phyloP scores from a whole-genome alignment of 2,113 vertebrate species.

The Gobio gobio region DNA sequence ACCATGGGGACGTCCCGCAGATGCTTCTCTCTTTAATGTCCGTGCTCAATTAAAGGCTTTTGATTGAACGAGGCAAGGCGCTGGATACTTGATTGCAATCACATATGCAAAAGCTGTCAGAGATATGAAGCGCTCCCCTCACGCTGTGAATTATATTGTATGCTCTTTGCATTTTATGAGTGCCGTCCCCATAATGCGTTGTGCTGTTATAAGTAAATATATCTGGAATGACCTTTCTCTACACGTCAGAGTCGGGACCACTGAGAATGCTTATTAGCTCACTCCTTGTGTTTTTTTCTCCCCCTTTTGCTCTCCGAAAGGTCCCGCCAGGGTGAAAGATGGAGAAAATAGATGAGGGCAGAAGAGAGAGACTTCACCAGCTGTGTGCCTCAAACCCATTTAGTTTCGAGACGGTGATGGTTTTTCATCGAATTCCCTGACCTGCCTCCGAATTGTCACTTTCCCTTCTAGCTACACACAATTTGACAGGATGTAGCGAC shows the following conservation, averaged over 20 bases:
- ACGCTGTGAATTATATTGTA: constrained; percentile 10
- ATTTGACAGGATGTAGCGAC: constrained; percentile 41
- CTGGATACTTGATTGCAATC: constrained; percentile 3
- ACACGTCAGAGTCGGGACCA: constrained; percentile 34
- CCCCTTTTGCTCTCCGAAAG: neutral
- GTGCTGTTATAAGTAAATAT: constrained; percentile 43
- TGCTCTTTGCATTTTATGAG: constrained; percentile 40
- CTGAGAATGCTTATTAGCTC: constrained; percentile 44
- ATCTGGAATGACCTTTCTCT: constrained; percentile 37
- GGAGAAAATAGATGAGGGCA: constrained; percentile 29
- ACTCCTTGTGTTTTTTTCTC: neutral
- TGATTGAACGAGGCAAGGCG: neutral
- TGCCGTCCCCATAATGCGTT: constrained; percentile 16
- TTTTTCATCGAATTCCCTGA: constrained; percentile 42
- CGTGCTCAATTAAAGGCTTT: constrained; percentile 20
- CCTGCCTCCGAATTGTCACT: constrained; percentile 29
- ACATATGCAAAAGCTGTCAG: neutral
- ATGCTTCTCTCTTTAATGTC: constrained; percentile 11
- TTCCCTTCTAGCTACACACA: constrained; percentile 47
- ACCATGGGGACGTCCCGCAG: constrained; percentile 9
- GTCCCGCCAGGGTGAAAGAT: constrained; percentile 39
- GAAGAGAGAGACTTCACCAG: constrained; percentile 43
- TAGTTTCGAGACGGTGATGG: constrained; percentile 47
- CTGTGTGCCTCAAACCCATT: constrained; percentile 48
- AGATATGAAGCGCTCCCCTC: neutral